Base-by-base conservation (phyloP, 2,888 invertebrate genomes). In the Nasonia oneida region DNA sequence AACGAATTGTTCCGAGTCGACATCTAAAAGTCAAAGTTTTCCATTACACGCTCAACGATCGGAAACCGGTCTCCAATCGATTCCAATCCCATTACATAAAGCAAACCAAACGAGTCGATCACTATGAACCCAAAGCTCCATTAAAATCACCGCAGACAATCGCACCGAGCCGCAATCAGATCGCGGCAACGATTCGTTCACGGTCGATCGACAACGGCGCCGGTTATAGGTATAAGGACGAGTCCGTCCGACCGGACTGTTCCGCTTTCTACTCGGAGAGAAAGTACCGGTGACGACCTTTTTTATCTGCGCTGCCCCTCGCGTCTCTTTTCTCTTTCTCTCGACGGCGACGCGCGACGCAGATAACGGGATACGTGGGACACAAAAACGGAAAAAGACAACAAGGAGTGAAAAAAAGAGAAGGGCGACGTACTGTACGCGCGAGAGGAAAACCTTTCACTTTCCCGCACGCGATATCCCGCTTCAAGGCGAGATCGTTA, bases 261-360 rank as follows among this genome's bases (percentile, higher is more conserved):
- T 88, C 88, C 87, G 85, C 88, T 88, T 88, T 88, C 88, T 88
- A 88, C 71, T 83, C 23, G 23, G 37, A 64, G 87, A 88, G 87
- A 87, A 86, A 87, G 84, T 86, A n/a, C 57, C 57, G 18, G n/a
- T 76, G 33, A n/a, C 71, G 53, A 74, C 61, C 29, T 15, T 78
- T 86, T 87, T 61, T 81, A 61, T 67, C n/a, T 23, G 14, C 0
- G 47, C 14, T 12, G 4, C 71, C 61, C 74, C 70, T 42, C 57
- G 64, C 47, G 4, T 29, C 39, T 42, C 61, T 70, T 77, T 64
- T 53, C 42, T 42, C 33, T 53, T 57, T 53, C 64, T 81, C 42
- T 53, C 33, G 47, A 23, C 18, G n/a, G 15, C 15, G 37, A 33
- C 67, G 39, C 29, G 53, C 29, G 29, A 29, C 29, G 15, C 4